These are phyloP conservation scores for Leptopilina drosophilae DNA, from an alignment of 2,888 invertebrate genomes.

Conservation along the genomic window DNA sequence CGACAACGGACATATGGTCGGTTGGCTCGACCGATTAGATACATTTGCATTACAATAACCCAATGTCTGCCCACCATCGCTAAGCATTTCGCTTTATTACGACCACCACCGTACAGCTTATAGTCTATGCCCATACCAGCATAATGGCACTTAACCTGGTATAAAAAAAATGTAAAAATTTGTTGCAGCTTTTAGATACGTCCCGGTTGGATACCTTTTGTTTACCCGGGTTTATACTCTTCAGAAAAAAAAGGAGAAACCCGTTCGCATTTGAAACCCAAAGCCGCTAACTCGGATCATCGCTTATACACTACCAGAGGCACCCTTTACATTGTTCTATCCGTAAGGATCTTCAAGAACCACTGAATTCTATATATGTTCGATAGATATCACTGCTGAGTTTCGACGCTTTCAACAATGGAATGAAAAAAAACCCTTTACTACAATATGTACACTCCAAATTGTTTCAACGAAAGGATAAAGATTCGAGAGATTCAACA, in stretches of 20 bases:
- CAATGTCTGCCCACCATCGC: conserved; percentile 69
- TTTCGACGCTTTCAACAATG: conserved; percentile 59
- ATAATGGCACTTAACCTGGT: conserved; percentile 72
- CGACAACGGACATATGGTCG: conserved; percentile 75
- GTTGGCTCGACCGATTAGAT: conserved; percentile 75
- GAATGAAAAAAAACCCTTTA: not conserved
- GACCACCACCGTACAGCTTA: conserved; percentile 63
- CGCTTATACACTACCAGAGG: conserved; percentile 40
- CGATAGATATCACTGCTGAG: conserved; percentile 55
- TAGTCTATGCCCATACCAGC: conserved; percentile 66
- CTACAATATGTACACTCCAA: not conserved
- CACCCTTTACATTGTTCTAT: conserved; percentile 45
- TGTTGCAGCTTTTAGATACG: conserved; percentile 67
- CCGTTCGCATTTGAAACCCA: conserved; percentile 52
- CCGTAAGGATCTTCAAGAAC: conserved; percentile 55
- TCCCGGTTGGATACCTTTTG: conserved; percentile 57
- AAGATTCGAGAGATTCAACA: not conserved
- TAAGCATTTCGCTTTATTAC: conserved; percentile 66
- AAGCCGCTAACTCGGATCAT: conserved; percentile 50
- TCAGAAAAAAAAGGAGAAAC: conserved; percentile 28
- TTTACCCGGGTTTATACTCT: conserved; percentile 47
- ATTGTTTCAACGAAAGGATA: not conserved
- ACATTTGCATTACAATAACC: conserved; percentile 75
- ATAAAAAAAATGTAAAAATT: conserved; percentile 54
- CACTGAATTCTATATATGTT: conserved; percentile 54